phyloP scores from a whole-genome alignment of 2,113 vertebrate genomes.

The Dromas ardeola region DNA sequence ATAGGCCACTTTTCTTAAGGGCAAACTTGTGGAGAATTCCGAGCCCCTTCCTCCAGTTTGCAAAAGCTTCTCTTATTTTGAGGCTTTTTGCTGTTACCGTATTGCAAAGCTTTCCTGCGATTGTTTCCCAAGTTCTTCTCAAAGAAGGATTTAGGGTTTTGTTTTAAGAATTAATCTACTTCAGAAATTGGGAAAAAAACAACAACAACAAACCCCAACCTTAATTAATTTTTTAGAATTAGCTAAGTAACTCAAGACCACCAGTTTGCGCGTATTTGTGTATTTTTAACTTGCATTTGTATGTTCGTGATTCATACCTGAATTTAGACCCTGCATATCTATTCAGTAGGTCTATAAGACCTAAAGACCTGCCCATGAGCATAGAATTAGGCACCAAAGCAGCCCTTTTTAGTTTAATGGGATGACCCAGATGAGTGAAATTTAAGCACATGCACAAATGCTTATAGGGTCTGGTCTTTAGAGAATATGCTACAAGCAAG shows the following conservation, averaged over 20 bases:
- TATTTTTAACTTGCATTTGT: neutral
- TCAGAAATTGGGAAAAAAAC: neutral
- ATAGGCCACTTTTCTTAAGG: neutral
- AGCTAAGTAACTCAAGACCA: neutral
- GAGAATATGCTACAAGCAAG: neutral
- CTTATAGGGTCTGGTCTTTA: neutral
- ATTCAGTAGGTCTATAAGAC: neutral
- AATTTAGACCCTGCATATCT: neutral
- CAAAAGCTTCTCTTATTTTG: neutral
- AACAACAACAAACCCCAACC: accelerated
- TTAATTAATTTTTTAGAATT: neutral
- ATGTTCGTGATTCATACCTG: neutral
- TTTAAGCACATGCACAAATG: neutral
- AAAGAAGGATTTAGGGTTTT: neutral
- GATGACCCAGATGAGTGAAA: neutral
- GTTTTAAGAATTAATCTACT: neutral
- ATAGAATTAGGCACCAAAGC: neutral
- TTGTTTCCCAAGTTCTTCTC: neutral
- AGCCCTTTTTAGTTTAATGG: neutral
- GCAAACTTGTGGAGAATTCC: neutral
- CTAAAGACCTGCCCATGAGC: neutral
- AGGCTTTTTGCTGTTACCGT: neutral
- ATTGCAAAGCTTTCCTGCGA: neutral
- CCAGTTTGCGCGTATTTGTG: neutral
- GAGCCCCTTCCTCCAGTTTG: neutral